These are phyloP conservation scores for Zaprionus vittiger DNA, from an alignment of 1,140 invertebrate genomes.

Conservation along the genomic window DNA sequence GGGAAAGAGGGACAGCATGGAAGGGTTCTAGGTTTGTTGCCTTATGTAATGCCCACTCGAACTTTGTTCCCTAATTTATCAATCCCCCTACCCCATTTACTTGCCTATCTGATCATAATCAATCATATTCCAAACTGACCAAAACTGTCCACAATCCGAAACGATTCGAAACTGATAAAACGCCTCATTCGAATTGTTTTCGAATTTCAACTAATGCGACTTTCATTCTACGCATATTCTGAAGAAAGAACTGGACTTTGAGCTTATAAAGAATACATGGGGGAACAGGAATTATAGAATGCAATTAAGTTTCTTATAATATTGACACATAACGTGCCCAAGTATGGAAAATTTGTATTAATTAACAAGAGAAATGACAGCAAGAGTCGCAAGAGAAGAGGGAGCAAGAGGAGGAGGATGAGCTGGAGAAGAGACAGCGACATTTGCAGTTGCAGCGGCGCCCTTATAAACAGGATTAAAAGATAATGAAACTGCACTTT, in stretches of 20 bases:
- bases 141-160: slow-evolving; percentile 21
- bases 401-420: neutral
- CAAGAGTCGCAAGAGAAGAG: neutral
- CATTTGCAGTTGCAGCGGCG: slow-evolving; percentile 11
- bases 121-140: slow-evolving; percentile 25
- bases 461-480: slow-evolving; percentile 68
- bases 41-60: slow-evolving; percentile 37
- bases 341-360: neutral
- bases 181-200: slow-evolving; percentile 1
- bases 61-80: slow-evolving; percentile 35
- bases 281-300: too few species aligned
- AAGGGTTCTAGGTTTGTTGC: neutral
- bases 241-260: neutral
- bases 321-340: neutral
- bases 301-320: neutral
- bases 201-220: neutral
- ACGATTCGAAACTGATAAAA: neutral
- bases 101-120: slow-evolving; percentile 21
- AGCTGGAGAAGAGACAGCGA: neutral
- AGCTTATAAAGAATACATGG: neutral
- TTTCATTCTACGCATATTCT: neutral
- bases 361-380: slow-evolving; percentile 1
- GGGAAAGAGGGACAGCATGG: neutral
- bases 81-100: neutral
- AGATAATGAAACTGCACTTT: slow-evolving; percentile 71